Evolutionary conservation across 2,888 invertebrate genomes (phyloP), one percentile per base, ranked within the genome.

Genomic region (Platypus cylindrus): DNA sequence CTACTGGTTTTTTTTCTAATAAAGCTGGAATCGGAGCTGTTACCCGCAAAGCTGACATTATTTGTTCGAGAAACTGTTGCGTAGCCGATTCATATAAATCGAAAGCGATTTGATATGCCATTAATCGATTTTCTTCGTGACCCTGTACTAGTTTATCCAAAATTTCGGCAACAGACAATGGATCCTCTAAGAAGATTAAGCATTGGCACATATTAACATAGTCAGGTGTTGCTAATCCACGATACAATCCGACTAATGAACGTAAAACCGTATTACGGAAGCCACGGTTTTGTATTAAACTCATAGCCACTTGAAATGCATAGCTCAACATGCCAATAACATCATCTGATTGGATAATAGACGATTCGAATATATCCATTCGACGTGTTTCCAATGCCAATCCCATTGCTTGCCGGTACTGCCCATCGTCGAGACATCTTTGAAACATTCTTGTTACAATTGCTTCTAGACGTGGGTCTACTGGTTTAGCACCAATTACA

Each of bases 191-290:
- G 60, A 94, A 95, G 48, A 97, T 97, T 37, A 95, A 73, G 60
- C 95, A 97, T 65, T 97, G 90, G 53, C 93, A 93, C 83, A 98
- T 94, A 61, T 89, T 95, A 12, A 98, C 94, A 61, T 93, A 97
- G 61, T 98, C 97, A 0, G 97, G 93, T 17, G 86, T 80, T 15
- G 80, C 76, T 23, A 95, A 68, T 36, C 84, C 83, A 46, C 85
- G 73, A 60, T 97, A 98, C 2, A 98, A 68, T 34, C 78, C 80
- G 4, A 97, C 93, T 35, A 98, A 68, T 12, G 86, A 80, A 15
- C 86, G 75, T 23, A 98, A 69, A 5, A 97, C 89, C 41, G 80
- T 79, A 60, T 89, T 86, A 9, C 97, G 78, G 60, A 95, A 97
- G 15, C 83, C 84, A 34, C 89, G 75, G 60, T 94, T 93, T 56